These are phyloP conservation scores for Beris chalybata DNA, from an alignment of 2,888 invertebrate genomes.

Conservation along the genomic window DNA sequence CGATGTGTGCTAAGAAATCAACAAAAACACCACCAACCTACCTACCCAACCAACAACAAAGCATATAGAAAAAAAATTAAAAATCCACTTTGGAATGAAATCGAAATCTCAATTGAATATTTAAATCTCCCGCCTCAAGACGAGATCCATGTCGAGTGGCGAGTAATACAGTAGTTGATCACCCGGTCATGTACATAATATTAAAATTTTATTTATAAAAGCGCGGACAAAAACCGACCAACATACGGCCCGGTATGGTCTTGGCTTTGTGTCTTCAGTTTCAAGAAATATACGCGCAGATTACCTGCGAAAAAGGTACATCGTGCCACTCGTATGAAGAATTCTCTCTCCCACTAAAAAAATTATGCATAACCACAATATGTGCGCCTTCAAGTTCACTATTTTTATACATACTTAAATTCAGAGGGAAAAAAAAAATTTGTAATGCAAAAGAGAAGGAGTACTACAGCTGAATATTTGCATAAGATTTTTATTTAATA, in stretches of 20 bases:
- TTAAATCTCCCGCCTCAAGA: constrained; percentile 26
- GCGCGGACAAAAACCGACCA: constrained; percentile 11
- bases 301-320: constrained; percentile 8
- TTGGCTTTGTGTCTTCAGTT: constrained; percentile 21
- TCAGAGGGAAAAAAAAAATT: no score
- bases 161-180: constrained; percentile 31
- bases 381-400: constrained; percentile 25
- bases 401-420: neutral
- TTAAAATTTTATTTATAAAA: constrained; percentile 29
- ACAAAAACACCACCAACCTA: no score
- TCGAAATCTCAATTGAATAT: constrained; percentile 33
- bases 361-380: constrained; percentile 30
- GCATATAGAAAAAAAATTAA: constrained; percentile 1
- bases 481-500: constrained; percentile 33
- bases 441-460: no score
- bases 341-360: constrained; percentile 32
- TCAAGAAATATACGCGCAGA: constrained; percentile 4
- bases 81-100: constrained; percentile 21
- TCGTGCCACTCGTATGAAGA: constrained; percentile 30
- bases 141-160: constrained; percentile 16
- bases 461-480: constrained; percentile 8
- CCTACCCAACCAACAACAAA: no score
- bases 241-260: constrained; percentile 14
- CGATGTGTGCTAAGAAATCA: no score
- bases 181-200: constrained; percentile 24